These are phyloP conservation scores for Augochlora pura DNA, from an alignment of 1,140 invertebrate genomes.

Conservation along the genomic window DNA sequence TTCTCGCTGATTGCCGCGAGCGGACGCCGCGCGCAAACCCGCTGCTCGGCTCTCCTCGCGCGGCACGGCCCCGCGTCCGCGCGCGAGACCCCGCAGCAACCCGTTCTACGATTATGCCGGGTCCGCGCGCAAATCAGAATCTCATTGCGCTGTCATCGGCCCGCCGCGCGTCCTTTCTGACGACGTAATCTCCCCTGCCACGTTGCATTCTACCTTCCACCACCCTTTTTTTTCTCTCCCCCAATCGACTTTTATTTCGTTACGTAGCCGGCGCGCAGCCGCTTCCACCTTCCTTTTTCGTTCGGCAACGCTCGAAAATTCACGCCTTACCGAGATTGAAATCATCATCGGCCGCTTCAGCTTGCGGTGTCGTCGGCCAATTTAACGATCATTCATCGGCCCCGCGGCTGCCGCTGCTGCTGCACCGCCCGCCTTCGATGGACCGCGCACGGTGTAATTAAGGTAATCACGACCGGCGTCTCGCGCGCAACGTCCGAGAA, in stretches of 20 bases:
- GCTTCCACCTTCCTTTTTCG: neutral
- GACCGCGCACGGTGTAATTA: constrained; percentile 18
- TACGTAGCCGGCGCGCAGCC: neutral
- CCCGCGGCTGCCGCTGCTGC: neutral
- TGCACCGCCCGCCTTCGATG: too few relatives aligned
- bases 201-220: constrained; percentile 1
- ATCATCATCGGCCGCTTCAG: constrained; percentile 41
- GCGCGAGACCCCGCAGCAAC: constrained; percentile 47
- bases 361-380: constrained; percentile 47
- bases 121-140: constrained; percentile 63
- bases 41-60: constrained; percentile 45
- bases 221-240: neutral
- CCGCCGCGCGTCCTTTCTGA: constrained; percentile 50
- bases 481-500: too few relatives aligned
- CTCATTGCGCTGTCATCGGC: constrained; percentile 67
- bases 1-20: constrained; percentile 70
- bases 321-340: constrained; percentile 20
- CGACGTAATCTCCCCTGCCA: constrained; percentile 58
- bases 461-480: neutral
- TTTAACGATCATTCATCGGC: constrained; percentile 46
- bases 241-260: neutral
- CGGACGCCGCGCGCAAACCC: constrained; percentile 68
- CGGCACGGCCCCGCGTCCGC: constrained; percentile 32
- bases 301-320: constrained; percentile 23
- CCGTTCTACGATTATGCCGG: constrained; percentile 55